Evolutionary conservation across 1,140 invertebrate genomes (phyloP), one percentile per base, ranked within the genome.

Genomic region (Caenorhabditis briggsae): DNA sequence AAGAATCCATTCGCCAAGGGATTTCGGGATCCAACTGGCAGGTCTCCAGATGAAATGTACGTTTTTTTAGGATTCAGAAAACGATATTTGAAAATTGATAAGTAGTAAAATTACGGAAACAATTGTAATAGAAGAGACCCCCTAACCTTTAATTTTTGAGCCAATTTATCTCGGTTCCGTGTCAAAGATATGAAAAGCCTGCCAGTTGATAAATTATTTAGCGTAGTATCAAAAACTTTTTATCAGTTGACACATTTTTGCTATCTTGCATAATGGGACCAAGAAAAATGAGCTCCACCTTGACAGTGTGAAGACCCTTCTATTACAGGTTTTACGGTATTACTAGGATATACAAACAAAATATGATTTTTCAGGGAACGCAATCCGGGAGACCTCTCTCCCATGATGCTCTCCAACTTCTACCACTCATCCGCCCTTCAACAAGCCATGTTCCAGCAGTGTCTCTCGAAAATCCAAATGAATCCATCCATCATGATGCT

Each of bases 1-100:
- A 95, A 97, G 93, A 98, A 98, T 93, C 97, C 97, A 0, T 98
- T 98, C 93, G 97, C 97, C 1, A 97, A 97, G 94, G 97, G 96
- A 0, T 98, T 98, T 93, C 94, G 96, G 23, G 96, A 96, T 87
- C 91, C 90, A 18, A 90, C 59, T 48, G 89, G 90, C 50, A 83
- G 89, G 53, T 84, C 82, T 6, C 87, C 82, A 0, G 89, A 90
- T 82, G 88, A 87, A 46, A 84, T 89, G 59, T 50, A 16, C 23
- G 56, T 41, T 20, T 5, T 82, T 53, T 33, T 33, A 6, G 56
- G 6, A 58, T 58, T 5, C 18, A 7, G 6, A n/a, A 20, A 55
- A 1, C 11, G 25, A 11, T 61, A 11, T 61, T 33, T 7, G 56
- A 23, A 12, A 33, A 23, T 33, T 64, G 23, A 46, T 7, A 12